Conservation (phyloP, 92 coral and sea anemone species). For the Hydrozoanthus gracilis region DNA sequence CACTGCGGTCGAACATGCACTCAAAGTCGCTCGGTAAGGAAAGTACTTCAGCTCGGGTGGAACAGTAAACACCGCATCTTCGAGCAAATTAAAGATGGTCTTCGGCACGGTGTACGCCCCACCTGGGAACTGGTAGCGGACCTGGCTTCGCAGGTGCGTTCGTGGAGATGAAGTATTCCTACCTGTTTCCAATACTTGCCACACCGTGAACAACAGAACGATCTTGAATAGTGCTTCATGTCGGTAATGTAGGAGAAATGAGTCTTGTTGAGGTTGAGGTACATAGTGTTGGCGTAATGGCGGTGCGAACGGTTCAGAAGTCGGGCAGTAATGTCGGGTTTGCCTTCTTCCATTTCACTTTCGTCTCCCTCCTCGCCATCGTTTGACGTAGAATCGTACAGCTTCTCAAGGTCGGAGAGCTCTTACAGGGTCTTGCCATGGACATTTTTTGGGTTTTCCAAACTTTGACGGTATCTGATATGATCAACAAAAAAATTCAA, state of each 20-base stretch:
- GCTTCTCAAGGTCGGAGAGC: constrained; percentile 55
- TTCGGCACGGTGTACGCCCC: constrained; percentile 56
- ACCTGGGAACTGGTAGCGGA: no score
- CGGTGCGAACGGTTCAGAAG: constrained; percentile 46
- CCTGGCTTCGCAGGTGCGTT: no score
- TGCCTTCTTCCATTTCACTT: background rate
- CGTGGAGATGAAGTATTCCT: constrained; percentile 21
- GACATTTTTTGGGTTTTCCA: constrained; percentile 26
- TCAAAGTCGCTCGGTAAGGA: constrained; percentile 55
- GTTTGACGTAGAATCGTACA: constrained; percentile 24
- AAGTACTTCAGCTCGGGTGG: constrained; percentile 54
- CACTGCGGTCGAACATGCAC: constrained; percentile 40
- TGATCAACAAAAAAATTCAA: background rate
- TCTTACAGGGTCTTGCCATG: constrained; percentile 55
- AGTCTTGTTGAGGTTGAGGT: constrained; percentile 41
- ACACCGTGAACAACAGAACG: no score
- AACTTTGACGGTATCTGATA: constrained; percentile 4
- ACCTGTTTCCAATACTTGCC: no score
- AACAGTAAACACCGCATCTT: no score
- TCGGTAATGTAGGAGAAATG: constrained; percentile 46
- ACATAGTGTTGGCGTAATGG: constrained; percentile 38
- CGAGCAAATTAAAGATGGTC: constrained; percentile 36
- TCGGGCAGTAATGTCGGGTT: constrained; percentile 12
- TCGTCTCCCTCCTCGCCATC: background rate
- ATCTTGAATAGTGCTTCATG: no score